Conservation (phyloP, 2,113 vertebrate species). For the Hucho hucho region DNA sequence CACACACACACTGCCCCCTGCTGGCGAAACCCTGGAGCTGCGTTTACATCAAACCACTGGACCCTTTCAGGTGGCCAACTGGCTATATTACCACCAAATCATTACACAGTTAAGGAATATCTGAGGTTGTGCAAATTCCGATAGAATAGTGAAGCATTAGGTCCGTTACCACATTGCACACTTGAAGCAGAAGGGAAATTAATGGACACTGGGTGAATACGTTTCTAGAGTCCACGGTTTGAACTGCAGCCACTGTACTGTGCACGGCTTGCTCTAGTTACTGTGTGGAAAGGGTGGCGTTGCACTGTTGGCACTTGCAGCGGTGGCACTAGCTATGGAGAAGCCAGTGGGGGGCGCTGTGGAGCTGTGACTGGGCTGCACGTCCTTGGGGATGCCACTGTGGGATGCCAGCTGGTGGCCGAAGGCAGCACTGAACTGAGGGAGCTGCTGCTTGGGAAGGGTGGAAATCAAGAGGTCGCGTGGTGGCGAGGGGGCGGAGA, state of each 20-base stretch:
- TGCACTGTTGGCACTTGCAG: constrained; percentile 91
- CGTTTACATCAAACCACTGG: constrained; percentile 24
- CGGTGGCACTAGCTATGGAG: constrained; percentile 88
- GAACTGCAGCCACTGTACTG: not conserved
- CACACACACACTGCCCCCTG: constrained; percentile 19
- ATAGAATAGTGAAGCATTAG: constrained; percentile 61
- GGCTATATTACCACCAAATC: constrained; percentile 24
- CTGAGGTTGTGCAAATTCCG: constrained; percentile 64
- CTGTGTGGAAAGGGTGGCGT: constrained; percentile 86
- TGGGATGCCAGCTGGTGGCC: constrained; percentile 97
- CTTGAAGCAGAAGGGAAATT: constrained; percentile 27
- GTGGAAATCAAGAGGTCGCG: constrained; percentile 84
- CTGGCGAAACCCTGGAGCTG: constrained; percentile 50
- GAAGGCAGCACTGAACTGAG: constrained; percentile 98
- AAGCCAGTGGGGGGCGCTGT: constrained; percentile 96
- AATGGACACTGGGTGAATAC: constrained; percentile 12
- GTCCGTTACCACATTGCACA: constrained; percentile 57
- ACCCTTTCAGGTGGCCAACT: constrained; percentile 25
- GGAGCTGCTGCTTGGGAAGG: constrained; percentile 95
- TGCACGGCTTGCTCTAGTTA: constrained; percentile 66
- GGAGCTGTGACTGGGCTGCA: constrained; percentile 99
- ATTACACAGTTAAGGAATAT: constrained; percentile 31
- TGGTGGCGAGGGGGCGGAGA: constrained; percentile 72
- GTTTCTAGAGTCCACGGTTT: constrained; percentile 35
- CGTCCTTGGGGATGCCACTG: constrained; percentile 98